Percentiles rank a stretch among this genome's conserved stretches.
phyloP scores from a whole-genome alignment of 2,888 invertebrate genomes.

The Andrena marginata region DNA sequence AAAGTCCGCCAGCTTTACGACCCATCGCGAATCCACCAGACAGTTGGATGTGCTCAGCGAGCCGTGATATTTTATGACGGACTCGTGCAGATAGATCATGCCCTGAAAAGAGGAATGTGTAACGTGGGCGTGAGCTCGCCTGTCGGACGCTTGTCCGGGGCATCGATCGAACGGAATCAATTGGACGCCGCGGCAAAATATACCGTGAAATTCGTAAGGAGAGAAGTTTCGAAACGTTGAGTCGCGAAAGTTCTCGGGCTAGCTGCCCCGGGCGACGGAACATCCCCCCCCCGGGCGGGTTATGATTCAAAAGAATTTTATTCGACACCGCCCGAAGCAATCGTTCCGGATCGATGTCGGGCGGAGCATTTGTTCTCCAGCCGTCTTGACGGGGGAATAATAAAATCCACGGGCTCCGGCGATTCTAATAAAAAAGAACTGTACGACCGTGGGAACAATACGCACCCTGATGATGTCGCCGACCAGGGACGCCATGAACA shows the following conservation, averaged over 20 bases:
- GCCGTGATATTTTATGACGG: slow-evolving; percentile 94
- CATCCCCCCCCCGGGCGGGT: not conserved
- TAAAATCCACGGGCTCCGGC: not conserved
- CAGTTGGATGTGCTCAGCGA: slow-evolving; percentile 96
- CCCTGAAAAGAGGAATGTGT: slow-evolving; percentile 87
- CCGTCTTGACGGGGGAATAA: too few species aligned
- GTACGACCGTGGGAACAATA: slow-evolving; percentile 1
- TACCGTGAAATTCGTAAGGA: not conserved
- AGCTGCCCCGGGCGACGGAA: not conserved
- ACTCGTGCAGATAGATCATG: slow-evolving; percentile 96
- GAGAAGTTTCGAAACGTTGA: not conserved
- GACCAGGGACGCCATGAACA: slow-evolving; percentile 98
- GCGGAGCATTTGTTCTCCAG: not conserved
- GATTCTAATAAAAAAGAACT: not conserved
- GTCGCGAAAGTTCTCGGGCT: slow-evolving; percentile 13
- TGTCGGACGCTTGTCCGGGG: not conserved
- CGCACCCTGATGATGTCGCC: slow-evolving; percentile 97
- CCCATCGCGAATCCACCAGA: slow-evolving; percentile 97
- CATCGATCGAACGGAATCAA: slow-evolving; percentile 2
- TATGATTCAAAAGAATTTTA: slow-evolving; percentile 16
- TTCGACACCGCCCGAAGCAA: not conserved
- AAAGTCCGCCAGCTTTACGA: slow-evolving; percentile 96
- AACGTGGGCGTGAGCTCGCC: not conserved
- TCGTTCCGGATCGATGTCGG: not conserved
- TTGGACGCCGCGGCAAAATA: not conserved